Percentiles rank a stretch among this genome's conserved stretches.
phyloP scores from a whole-genome alignment of 2,888 invertebrate species.

The Sarcophaga subvicina region DNA sequence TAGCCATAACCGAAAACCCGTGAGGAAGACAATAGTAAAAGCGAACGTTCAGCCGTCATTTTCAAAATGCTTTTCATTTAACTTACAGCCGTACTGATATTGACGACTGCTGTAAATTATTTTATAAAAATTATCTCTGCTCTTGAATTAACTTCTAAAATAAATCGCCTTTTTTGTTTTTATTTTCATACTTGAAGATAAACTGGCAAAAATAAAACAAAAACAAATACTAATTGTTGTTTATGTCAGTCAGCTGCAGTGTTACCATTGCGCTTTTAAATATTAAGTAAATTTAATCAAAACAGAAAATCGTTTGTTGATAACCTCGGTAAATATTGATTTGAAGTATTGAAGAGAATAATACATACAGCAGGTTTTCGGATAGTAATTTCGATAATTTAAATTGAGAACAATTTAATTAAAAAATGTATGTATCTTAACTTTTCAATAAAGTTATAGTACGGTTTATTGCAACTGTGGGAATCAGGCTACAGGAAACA shows the following conservation, averaged over 20 bases:
- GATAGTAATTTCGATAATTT: too few species aligned
- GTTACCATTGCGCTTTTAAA: neutral
- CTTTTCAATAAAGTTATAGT: too few species aligned
- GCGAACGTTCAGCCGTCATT: slow-evolving; percentile 80
- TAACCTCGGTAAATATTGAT: too few species aligned
- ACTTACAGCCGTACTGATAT: neutral
- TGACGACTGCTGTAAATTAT: slow-evolving; percentile 20
- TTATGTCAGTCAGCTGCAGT: slow-evolving; percentile 35
- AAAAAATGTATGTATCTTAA: too few species aligned
- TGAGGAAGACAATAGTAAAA: slow-evolving; percentile 87
- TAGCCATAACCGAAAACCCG: slow-evolving; percentile 86
- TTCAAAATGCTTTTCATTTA: slow-evolving; percentile 20
- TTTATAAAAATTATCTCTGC: neutral
- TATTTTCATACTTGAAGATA: slow-evolving; percentile 11
- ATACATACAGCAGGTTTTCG: too few species aligned
- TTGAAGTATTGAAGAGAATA: too few species aligned
- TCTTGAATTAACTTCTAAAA: neutral
- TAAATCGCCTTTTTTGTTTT: neutral
- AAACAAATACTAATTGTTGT: neutral
- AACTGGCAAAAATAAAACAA: neutral
- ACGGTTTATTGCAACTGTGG: too few species aligned
- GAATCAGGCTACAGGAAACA: too few species aligned
- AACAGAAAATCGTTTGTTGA: too few species aligned
- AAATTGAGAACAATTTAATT: too few species aligned
- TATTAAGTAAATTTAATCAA: too few species aligned